Conservation (phyloP, 2,888 invertebrate species). For the Hydrotaea cyrtoneurina region DNA sequence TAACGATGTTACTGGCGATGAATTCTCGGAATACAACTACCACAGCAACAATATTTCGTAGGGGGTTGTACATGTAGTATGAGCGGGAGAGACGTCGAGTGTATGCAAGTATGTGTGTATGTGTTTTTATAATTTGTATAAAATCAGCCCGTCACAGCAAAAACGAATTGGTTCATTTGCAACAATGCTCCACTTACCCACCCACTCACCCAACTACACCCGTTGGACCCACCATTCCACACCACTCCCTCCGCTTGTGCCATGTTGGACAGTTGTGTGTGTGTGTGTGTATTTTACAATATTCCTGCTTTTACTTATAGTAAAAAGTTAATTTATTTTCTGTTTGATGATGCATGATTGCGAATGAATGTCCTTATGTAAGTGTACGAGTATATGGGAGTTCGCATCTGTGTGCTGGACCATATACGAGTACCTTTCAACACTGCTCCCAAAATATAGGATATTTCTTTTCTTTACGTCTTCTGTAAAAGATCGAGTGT, state of each 20-base stretch:
- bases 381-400: slow-evolving; percentile 4
- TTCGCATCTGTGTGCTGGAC: neutral
- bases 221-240: neutral
- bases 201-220: too few relatives aligned
- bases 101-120: neutral
- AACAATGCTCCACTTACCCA: slow-evolving; percentile 30
- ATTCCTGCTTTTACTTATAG: slow-evolving; percentile 45
- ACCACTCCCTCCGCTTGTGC: too few relatives aligned
- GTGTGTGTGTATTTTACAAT: neutral
- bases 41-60: neutral
- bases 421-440: slow-evolving; percentile 33
- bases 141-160: slow-evolving; percentile 44
- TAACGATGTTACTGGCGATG: slow-evolving; percentile 48
- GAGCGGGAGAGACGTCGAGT: neutral
- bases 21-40: slow-evolving; percentile 33
- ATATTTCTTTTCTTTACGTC: slow-evolving; percentile 10
- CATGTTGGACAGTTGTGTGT: neutral
- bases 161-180: slow-evolving; percentile 34
- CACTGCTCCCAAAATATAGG: slow-evolving; percentile 31
- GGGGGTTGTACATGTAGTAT: neutral
- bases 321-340: slow-evolving; percentile 67
- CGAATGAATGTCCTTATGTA: slow-evolving; percentile 46
- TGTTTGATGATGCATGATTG: slow-evolving; percentile 66
- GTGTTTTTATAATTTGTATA: slow-evolving; percentile 45
- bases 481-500: slow-evolving; percentile 6